Conservation (phyloP, 2,797 vertebrate species). For the Prunella strophiata region DNA sequence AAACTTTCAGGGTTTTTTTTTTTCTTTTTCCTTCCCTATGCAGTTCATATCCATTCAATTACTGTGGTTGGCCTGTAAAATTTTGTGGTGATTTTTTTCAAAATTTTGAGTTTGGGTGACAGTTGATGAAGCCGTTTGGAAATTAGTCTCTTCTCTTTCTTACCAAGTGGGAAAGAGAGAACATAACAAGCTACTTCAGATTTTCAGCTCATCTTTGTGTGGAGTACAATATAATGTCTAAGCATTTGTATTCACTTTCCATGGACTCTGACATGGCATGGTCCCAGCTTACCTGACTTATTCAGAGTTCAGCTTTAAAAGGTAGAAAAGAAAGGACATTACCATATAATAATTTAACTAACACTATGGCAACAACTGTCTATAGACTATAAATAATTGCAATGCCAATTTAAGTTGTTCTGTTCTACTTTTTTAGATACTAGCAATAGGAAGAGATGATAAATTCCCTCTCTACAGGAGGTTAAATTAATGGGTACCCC, state of each 20-base stretch:
- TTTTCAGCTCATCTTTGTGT: neutral
- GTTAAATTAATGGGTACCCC: constrained; percentile 56
- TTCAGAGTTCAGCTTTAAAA: neutral
- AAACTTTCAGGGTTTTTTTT: neutral
- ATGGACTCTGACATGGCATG: neutral
- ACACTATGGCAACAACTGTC: constrained; percentile 33
- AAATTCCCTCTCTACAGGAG: constrained; percentile 25
- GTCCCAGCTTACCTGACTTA: neutral
- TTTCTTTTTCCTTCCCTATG: neutral
- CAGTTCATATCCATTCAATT: neutral
- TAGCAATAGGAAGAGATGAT: constrained; percentile 28
- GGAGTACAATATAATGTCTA: neutral
- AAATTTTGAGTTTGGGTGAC: neutral
- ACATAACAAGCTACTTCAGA: neutral
- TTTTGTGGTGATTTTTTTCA: neutral
- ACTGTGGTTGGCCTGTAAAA: neutral
- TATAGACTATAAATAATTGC: constrained; percentile 56
- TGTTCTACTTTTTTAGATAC: constrained; percentile 23
- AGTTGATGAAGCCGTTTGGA: neutral
- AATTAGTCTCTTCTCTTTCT: neutral
- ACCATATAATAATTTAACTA: constrained; percentile 18
- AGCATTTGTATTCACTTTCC: neutral
- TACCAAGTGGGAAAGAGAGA: neutral
- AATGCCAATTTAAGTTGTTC: constrained; percentile 44
- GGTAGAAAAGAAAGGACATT: neutral